These are phyloP conservation scores for Ivindomyrus marchei DNA, from an alignment of 2,113 vertebrate species.

Conservation along the genomic window DNA sequence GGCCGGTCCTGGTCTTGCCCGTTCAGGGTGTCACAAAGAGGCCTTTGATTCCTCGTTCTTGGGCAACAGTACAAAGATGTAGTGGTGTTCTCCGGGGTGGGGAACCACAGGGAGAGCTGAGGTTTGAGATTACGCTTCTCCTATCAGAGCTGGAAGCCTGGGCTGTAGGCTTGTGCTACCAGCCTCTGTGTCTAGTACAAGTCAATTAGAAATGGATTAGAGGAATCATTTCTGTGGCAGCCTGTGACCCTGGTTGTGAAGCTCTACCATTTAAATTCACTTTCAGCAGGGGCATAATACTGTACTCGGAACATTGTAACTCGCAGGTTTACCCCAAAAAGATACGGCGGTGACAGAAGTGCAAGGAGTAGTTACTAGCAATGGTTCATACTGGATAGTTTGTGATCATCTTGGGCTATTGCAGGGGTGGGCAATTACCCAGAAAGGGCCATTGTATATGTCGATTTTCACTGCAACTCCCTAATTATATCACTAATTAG, in stretches of 20 bases:
- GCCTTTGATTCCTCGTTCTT: constrained; percentile 46
- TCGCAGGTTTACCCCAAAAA: neutral
- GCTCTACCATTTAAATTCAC: constrained; percentile 19
- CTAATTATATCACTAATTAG: too few species aligned
- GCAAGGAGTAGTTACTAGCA: neutral
- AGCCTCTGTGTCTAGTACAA: constrained; percentile 29
- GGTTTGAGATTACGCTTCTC: neutral
- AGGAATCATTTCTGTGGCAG: constrained; percentile 16
- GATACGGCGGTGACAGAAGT: neutral
- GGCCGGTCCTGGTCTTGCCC: constrained; percentile 16
- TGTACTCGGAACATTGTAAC: neutral
- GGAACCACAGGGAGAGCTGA: constrained; percentile 2
- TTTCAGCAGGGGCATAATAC: neutral
- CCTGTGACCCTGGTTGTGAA: constrained; percentile 25
- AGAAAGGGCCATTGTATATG: too few species aligned
- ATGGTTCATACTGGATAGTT: neutral
- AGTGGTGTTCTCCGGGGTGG: neutral
- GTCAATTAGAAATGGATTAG: constrained; percentile 58
- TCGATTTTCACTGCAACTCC: too few species aligned
- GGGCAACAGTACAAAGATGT: constrained; percentile 4
- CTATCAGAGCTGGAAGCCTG: neutral
- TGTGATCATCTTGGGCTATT: neutral
- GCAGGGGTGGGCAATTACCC: neutral
- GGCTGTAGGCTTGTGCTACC: neutral
- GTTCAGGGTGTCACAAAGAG: constrained; percentile 45